These are phyloP conservation scores for Manduca sexta DNA, from an alignment of 1,140 invertebrate genomes.

Conservation along the genomic window DNA sequence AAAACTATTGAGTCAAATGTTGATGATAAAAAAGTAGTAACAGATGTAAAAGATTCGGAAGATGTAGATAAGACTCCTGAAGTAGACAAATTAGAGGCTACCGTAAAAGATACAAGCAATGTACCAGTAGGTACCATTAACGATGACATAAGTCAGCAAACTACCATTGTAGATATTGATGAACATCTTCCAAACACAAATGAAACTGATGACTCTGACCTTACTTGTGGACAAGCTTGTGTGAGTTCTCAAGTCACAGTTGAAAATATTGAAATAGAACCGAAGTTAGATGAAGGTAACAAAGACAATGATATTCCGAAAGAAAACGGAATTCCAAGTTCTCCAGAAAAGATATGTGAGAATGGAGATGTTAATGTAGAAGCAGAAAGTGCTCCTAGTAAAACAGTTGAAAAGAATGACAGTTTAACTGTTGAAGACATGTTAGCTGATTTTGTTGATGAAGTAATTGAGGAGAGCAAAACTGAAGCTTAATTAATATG, in stretches of 20 bases:
- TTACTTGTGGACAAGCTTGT: constrained; percentile 51
- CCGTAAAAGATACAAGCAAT: no score
- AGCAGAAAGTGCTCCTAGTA: constrained; percentile 1
- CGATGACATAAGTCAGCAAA: no score
- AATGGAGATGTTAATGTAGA: constrained; percentile 14
- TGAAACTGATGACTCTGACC: constrained; percentile 56
- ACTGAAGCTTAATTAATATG: constrained; percentile 19
- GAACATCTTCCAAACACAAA: constrained; percentile 49
- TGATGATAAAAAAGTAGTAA: neutral
- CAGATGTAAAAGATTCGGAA: neutral
- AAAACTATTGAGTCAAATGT: neutral
- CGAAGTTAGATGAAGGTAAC: constrained; percentile 1
- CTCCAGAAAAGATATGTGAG: constrained; percentile 6
- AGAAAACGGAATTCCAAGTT: neutral
- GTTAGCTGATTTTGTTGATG: constrained; percentile 67
- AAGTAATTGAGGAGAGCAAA: constrained; percentile 42
- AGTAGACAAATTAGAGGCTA: constrained; percentile 41
- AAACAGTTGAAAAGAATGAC: constrained; percentile 10
- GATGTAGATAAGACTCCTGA: constrained; percentile 8
- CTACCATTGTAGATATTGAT: constrained; percentile 8
- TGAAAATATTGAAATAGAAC: constrained; percentile 23
- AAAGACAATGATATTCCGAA: neutral
- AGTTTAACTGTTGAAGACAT: constrained; percentile 52
- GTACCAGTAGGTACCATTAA: no score
- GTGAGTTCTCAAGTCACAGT: constrained; percentile 38